phyloP scores from a whole-genome alignment of 2,888 invertebrate genomes.

The Lasioglossum leucozonium region DNA sequence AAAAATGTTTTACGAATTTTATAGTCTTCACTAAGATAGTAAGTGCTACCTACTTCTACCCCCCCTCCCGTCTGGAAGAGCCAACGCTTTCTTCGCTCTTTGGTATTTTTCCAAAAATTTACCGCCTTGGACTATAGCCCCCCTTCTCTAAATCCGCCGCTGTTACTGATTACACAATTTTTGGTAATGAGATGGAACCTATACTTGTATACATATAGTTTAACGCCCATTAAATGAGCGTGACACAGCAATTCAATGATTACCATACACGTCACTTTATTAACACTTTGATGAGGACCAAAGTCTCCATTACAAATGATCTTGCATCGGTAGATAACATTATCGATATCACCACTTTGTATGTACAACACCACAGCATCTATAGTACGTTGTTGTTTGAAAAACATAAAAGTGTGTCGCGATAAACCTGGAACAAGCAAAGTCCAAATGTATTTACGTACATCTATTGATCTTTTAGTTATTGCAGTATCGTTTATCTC shows the following conservation, averaged over 20 bases:
- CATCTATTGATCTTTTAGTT: not conserved
- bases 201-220: not conserved
- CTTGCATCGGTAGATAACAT: not conserved
- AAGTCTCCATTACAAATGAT: not conserved
- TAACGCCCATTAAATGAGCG: not conserved
- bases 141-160: no score
- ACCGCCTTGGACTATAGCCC: no score
- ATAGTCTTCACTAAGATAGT: no score
- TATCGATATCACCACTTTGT: not conserved
- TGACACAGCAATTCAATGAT: not conserved
- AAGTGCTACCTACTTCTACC: no score
- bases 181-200: no score
- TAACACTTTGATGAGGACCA: not conserved
- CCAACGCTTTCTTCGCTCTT: no score
- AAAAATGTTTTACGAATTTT: no score
- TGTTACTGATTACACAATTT: no score
- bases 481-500: not conserved
- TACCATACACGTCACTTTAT: not conserved
- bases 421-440: not conserved
- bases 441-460: not conserved
- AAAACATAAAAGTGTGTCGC: not conserved
- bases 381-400: not conserved
- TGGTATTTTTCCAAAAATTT: no score
- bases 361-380: not conserved
- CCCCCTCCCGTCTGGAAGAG: no score